Percentiles rank a stretch among this genome's conserved stretches.
These are phyloP conservation scores for Rhagologus leucostigma DNA, from an alignment of 2,113 vertebrate species.

Conservation along the genomic window DNA sequence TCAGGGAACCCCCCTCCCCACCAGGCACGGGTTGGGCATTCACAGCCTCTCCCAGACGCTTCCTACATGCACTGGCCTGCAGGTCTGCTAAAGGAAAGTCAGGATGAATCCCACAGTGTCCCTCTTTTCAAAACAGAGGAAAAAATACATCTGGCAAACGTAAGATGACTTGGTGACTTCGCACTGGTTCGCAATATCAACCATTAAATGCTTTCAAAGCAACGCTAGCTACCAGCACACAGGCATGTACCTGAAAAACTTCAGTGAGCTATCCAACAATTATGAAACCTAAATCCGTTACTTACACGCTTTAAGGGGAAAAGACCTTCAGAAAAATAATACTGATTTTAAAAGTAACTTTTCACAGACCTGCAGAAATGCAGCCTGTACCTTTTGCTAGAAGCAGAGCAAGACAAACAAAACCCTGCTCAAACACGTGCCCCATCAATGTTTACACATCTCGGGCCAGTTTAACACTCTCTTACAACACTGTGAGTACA, in stretches of 20 bases:
- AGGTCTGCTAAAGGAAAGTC: not conserved
- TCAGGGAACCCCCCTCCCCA: not conserved
- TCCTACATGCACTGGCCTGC: accelerated
- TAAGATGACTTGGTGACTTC: not conserved
- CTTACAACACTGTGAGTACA: not conserved
- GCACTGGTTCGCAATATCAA: not conserved
- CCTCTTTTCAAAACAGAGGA: not conserved
- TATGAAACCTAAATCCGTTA: not conserved
- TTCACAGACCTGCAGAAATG: not conserved
- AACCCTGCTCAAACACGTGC: not conserved
- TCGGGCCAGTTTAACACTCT: not conserved
- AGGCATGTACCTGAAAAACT: not conserved
- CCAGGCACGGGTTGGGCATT: accelerated
- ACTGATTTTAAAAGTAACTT: not conserved
- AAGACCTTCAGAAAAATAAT: not conserved
- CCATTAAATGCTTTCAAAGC: not conserved
- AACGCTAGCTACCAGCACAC: not conserved
- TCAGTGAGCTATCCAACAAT: not conserved
- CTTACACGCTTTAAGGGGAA: not conserved
- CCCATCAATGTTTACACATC: not conserved
- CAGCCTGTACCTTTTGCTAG: not conserved
- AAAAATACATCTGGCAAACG: not conserved
- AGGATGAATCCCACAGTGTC: accelerated
- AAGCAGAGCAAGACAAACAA: not conserved
- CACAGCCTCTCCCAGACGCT: not conserved